phyloP scores from a whole-genome alignment of 2,797 vertebrate genomes.

The Gymnopithys bicolor region DNA sequence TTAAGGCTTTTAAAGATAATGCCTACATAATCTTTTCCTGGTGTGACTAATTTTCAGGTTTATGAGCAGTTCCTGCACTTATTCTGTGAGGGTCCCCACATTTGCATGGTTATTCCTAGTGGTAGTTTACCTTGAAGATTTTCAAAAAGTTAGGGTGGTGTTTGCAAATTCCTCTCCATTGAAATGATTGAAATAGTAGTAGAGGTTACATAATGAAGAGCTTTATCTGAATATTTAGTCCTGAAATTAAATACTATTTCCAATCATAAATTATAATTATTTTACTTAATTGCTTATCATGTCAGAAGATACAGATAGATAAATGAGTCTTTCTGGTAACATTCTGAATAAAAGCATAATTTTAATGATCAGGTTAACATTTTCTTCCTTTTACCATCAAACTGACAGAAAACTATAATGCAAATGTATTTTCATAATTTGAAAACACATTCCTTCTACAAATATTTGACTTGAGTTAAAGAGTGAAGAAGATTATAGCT shows the following conservation, averaged over 20 bases:
- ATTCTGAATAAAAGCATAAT: background rate
- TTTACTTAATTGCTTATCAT: background rate
- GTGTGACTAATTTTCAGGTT: background rate
- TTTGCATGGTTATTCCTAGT: background rate
- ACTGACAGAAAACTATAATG: background rate
- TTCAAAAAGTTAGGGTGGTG: background rate
- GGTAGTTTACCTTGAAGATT: background rate
- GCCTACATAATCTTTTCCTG: background rate
- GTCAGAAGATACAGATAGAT: background rate
- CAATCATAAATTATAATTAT: background rate
- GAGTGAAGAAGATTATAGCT: background rate
- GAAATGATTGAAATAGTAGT: background rate
- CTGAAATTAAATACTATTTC: conserved; percentile 6
- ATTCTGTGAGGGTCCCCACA: background rate
- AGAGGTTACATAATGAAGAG: background rate
- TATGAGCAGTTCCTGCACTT: background rate
- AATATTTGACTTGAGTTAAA: background rate
- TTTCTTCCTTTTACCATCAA: background rate
- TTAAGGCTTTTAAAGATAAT: background rate
- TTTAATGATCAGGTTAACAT: background rate
- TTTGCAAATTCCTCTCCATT: background rate
- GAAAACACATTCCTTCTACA: background rate
- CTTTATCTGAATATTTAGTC: background rate
- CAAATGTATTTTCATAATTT: background rate
- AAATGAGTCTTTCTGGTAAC: background rate